These are phyloP conservation scores for Andrena cerasifolii DNA, from an alignment of 1,140 invertebrate genomes.

Conservation along the genomic window DNA sequence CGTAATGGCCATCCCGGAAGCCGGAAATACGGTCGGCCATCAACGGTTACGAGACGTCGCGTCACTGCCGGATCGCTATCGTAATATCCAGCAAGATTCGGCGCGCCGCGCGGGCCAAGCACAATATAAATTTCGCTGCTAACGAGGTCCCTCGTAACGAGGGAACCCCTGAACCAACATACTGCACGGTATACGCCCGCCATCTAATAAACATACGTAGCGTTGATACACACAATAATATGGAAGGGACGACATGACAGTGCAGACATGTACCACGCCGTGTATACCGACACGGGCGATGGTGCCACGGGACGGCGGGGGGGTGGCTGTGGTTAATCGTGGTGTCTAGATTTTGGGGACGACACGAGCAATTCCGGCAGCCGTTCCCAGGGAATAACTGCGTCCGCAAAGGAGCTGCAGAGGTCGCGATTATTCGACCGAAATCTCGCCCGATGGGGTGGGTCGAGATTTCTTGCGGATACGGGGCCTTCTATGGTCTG, in stretches of 20 bases:
- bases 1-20: constrained; percentile 6
- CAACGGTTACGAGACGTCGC: constrained; percentile 44
- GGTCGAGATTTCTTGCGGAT: constrained; percentile 8
- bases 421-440: constrained; percentile 24
- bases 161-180: constrained; percentile 43
- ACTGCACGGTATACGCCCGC: constrained; percentile 36
- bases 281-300: constrained; percentile 16
- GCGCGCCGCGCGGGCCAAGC: background rate
- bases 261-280: constrained; percentile 17
- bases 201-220: constrained; percentile 45
- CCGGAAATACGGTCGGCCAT: constrained; percentile 26
- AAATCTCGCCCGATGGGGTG: constrained; percentile 2
- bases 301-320: too few relatives aligned
- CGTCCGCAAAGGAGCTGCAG: constrained; percentile 37
- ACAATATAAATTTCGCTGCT: constrained; percentile 47
- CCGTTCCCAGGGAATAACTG: constrained; percentile 31
- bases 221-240: constrained; percentile 51
- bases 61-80: constrained; percentile 40
- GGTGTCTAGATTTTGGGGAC: background rate
- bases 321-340: background rate
- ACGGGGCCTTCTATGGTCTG: background rate
- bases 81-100: constrained; percentile 45
- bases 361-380: constrained; percentile 40
- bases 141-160: constrained; percentile 46
- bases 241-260: constrained; percentile 22